A percentile compares a stretch with the other conserved stretches of the same genome.
These are phyloP conservation scores for Agrochola circellaris DNA, from an alignment of 2,888 invertebrate species.

Conservation along the genomic window DNA sequence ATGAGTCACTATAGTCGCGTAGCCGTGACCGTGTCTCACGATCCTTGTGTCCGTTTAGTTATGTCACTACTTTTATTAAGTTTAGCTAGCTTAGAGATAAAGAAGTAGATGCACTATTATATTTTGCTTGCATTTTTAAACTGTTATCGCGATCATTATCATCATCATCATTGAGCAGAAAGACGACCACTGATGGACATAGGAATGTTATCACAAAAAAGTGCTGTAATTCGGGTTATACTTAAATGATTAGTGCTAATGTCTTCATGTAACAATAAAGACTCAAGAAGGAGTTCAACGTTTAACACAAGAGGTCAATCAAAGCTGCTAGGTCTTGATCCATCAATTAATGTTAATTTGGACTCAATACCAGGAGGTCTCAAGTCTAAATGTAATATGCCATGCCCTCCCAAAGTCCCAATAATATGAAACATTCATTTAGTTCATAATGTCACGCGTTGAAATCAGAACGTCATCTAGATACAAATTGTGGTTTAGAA, in stretches of 20 bases:
- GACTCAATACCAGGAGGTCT: neutral
- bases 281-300: conserved; percentile 21
- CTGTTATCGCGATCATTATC: neutral
- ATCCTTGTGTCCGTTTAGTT: conserved; percentile 56
- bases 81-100: conserved; percentile 12
- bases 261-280: neutral
- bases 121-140: neutral
- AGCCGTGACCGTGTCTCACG: conserved; percentile 70
- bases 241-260: conserved; percentile 18
- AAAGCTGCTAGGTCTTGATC: conserved; percentile 34
- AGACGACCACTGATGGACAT: no score
- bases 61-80: conserved; percentile 60
- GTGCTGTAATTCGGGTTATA: neutral
- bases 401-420: neutral
- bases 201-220: neutral
- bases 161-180: no score
- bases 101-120: no score
- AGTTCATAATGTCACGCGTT: neutral
- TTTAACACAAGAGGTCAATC: conserved; percentile 32
- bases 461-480: conserved; percentile 2
- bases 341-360: conserved; percentile 29
- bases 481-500: conserved; percentile 3
- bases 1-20: conserved; percentile 60
- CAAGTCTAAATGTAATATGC: neutral
- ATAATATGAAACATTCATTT: neutral